Percentiles rank a stretch among this genome's conserved stretches.
phyloP scores from a whole-genome alignment of 2,888 invertebrate genomes.

The Rhamnusium bicolor region DNA sequence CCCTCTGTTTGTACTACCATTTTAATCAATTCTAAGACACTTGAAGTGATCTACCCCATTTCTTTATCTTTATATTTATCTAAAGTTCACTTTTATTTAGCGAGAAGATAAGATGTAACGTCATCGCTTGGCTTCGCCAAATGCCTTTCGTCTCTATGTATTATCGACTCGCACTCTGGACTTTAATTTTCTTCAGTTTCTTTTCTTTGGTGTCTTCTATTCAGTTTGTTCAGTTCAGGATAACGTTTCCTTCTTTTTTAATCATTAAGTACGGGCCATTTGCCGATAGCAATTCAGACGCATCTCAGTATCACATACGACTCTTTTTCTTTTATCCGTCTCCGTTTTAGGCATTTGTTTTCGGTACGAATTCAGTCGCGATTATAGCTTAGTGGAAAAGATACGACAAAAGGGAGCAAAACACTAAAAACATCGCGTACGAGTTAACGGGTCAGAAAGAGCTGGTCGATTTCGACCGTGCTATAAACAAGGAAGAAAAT shows the following conservation, averaged over 20 bases:
- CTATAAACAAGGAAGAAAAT: constrained; percentile 32
- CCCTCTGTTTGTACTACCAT: constrained; percentile 66
- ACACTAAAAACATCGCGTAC: constrained; percentile 54
- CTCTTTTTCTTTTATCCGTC: constrained; percentile 47
- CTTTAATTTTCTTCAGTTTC: constrained; percentile 61
- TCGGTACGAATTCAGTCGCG: constrained; percentile 42
- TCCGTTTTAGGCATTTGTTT: constrained; percentile 46
- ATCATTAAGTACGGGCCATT: constrained; percentile 67
- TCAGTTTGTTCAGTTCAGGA: constrained; percentile 61
- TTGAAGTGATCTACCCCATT: constrained; percentile 66
- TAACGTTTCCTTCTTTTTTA: constrained; percentile 63
- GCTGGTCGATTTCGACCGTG: constrained; percentile 30
- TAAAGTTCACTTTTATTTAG: constrained; percentile 69
- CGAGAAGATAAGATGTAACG: constrained; percentile 65
- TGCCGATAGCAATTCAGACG: constrained; percentile 64
- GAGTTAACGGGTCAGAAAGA: constrained; percentile 54
- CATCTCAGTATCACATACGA: constrained; percentile 60
- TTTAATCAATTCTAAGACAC: constrained; percentile 71
- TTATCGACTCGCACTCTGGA: constrained; percentile 46
- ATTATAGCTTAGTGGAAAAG: constrained; percentile 46
- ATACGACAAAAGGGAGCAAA: constrained; percentile 52
- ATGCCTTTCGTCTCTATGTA: constrained; percentile 64
- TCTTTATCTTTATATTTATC: constrained; percentile 69
- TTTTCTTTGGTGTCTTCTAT: constrained; percentile 54
- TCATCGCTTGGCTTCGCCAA: constrained; percentile 61